phyloP scores from a whole-genome alignment of 2,888 invertebrate species.

The Spialia ferax region DNA sequence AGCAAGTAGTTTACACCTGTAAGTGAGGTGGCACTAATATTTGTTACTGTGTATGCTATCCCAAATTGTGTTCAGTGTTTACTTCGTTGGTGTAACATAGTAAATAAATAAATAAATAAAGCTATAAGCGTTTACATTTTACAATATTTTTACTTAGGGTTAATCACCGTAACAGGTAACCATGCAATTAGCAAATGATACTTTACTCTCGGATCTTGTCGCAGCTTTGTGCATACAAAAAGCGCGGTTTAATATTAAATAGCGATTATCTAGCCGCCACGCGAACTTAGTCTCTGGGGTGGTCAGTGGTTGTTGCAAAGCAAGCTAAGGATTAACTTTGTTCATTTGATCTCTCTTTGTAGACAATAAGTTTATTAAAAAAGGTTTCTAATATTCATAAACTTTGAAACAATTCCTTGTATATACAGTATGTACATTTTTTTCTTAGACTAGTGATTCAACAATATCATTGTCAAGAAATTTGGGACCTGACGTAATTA shows the following conservation, averaged over 20 bases:
- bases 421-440: too few relatives aligned
- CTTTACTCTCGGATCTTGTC: not conserved
- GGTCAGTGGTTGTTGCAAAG: not conserved
- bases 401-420: not conserved
- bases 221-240: slow-evolving; percentile 1
- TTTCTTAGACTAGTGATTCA: not conserved
- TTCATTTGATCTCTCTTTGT: not conserved
- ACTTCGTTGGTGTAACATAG: too few relatives aligned
- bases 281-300: slow-evolving; percentile 4
- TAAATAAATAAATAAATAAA: too few relatives aligned
- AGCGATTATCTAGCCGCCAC: slow-evolving; percentile 1
- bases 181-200: not conserved
- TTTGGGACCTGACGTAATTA: slow-evolving; percentile 49
- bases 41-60: not conserved
- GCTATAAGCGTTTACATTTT: too few relatives aligned
- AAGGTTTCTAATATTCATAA: not conserved
- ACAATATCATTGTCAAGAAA: slow-evolving; percentile 46
- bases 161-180: not conserved
- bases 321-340: not conserved
- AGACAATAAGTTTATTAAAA: not conserved
- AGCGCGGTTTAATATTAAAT: slow-evolving; percentile 2
- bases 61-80: too few relatives aligned
- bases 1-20: not conserved
- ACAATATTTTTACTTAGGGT: not conserved
- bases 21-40: not conserved